Evolutionary conservation across 2,797 vertebrate species (phyloP).

Genomic region (Anabacerthia variegaticeps): DNA sequence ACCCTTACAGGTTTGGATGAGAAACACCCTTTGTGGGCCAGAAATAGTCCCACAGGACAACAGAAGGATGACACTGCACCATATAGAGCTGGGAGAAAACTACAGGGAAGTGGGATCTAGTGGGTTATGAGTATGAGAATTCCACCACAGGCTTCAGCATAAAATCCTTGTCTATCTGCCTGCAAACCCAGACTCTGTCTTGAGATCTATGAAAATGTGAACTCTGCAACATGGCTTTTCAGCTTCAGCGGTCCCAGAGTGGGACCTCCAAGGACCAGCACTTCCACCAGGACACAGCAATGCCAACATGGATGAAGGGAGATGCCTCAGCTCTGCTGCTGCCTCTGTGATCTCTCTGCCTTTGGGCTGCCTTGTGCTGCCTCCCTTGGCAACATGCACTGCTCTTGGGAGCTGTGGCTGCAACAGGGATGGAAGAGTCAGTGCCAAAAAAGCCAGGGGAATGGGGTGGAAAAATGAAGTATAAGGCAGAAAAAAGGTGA

Average conservation of each 20-base stretch:
- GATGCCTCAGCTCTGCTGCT: background rate
- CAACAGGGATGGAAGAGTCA: background rate
- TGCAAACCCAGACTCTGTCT: background rate
- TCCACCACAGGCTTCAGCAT: background rate
- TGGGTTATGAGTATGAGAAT: background rate
- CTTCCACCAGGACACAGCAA: background rate
- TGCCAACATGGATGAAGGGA: background rate
- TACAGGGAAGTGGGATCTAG: background rate
- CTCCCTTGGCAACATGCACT: accelerated
- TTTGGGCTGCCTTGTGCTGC: background rate
- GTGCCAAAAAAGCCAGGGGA: background rate
- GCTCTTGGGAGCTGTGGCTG: background rate
- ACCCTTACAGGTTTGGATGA: background rate
- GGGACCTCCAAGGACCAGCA: background rate
- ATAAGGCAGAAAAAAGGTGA: background rate
- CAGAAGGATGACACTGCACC: background rate
- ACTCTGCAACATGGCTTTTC: background rate
- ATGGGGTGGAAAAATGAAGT: background rate
- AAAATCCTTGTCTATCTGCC: background rate
- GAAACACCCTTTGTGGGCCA: background rate
- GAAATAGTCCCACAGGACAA: background rate
- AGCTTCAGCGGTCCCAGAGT: background rate
- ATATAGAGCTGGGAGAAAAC: background rate
- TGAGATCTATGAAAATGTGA: background rate
- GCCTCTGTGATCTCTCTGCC: background rate